Conservation (phyloP, 2,888 invertebrate species). For the Ornithoptera alexandrae region DNA sequence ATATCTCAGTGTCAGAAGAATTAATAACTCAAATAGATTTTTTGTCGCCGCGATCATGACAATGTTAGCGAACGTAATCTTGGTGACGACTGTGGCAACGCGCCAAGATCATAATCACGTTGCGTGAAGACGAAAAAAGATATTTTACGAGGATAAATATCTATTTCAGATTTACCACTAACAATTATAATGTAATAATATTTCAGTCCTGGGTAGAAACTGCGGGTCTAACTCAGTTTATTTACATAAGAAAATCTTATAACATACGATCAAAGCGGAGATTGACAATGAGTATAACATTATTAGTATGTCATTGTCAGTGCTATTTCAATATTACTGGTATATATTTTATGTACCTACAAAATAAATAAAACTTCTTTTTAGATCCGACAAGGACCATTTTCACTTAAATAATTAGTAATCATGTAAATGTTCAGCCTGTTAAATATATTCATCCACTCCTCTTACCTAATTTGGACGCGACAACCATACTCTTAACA, state of each 20-base stretch:
- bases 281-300: too few relatives aligned
- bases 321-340: too few relatives aligned
- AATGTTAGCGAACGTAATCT: conserved; percentile 21
- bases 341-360: background rate
- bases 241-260: background rate
- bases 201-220: background rate
- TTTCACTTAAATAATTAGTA: conserved; percentile 30
- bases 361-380: background rate
- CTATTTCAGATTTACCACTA: background rate
- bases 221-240: background rate
- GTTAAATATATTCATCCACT: conserved; percentile 32
- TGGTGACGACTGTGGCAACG: conserved; percentile 31
- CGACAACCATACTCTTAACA: background rate
- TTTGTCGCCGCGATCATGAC: conserved; percentile 11
- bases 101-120: conserved; percentile 30
- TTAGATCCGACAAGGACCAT: background rate
- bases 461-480: conserved; percentile 12
- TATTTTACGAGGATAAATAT: background rate
- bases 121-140: conserved; percentile 10
- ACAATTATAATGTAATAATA: background rate
- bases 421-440: conserved; percentile 32
- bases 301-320: too few relatives aligned
- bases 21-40: background rate
- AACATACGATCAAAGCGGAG: background rate
- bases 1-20: background rate